Evolutionary conservation across 2,113 vertebrate species (phyloP).

Genomic region (Collichthys lucidus): DNA sequence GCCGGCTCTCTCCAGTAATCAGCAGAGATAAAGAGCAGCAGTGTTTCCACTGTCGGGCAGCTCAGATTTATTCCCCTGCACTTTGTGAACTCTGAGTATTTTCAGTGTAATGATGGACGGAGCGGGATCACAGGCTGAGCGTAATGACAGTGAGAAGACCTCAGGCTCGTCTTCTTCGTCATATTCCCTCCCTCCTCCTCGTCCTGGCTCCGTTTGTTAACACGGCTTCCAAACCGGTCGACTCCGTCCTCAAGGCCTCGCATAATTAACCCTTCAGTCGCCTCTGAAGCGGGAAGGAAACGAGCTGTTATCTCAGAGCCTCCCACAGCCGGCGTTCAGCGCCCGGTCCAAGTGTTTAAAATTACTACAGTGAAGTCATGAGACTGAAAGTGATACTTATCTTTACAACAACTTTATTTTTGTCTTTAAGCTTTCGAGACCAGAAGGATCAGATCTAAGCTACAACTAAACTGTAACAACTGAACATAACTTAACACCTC

Average conservation of each 20-base stretch:
- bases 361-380: background rate
- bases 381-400: background rate
- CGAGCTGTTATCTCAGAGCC: background rate
- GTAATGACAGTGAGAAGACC: conserved; percentile 58
- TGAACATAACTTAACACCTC: too few relatives aligned
- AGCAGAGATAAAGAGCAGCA: conserved; percentile 10
- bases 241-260: conserved; percentile 18
- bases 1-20: background rate
- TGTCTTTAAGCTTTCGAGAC: background rate
- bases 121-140: background rate
- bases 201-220: conserved; percentile 3
- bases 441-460: too few relatives aligned
- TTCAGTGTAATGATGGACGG: conserved; percentile 32
- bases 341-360: background rate
- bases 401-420: background rate
- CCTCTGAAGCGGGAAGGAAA: background rate
- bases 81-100: conserved; percentile 36
- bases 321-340: background rate
- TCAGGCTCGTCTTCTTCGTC: conserved; percentile 1
- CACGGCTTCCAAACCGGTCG: conserved; percentile 18
- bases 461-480: background rate
- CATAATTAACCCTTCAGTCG: conserved; percentile 17
- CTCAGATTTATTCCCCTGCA: conserved; percentile 40
- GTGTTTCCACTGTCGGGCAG: conserved; percentile 4
- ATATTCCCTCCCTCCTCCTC: background rate